Base-by-base conservation (phyloP, 2,113 vertebrate species). In the Cygnus buccinator region DNA sequence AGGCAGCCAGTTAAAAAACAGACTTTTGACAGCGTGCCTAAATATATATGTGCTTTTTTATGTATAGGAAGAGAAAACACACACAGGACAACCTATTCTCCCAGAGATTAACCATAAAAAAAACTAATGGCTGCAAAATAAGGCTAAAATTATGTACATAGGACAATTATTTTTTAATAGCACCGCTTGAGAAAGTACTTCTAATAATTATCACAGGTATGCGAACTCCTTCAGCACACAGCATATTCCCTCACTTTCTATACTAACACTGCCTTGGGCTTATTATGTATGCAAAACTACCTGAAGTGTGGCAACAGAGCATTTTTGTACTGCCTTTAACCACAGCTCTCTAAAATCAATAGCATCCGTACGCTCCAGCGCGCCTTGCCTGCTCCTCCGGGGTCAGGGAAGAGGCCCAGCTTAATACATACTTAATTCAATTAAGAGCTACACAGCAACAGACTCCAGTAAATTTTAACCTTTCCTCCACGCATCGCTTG, bases 351-450 rank as follows among this genome's bases (percentile, higher is more conserved):
- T 73, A 59, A 96, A 96, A 87, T 91, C 80, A 84, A 73, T 84
- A 87, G 44, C 71, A 73, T 77, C 80, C 91, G 26, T 80, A 87
- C 0, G 5, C 77, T 89, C 39, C 81, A 85, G n/a, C 41, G 39
- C 83, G 86, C 55, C 2, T 5, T 68, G 70, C 71, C 55, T 33
- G 21, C 52, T 93, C 74, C 89, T 79, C 55, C 2, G 4, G 73
- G 71, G 94, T 94, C 66, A 59, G 57, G 28, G 73, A 94, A 91
- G 70, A 89, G n/a, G 50, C 31, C 35, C 74, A 33, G 63, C 58
- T 73, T 95, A 93, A 92, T 58, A 76, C 2, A 8, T 55, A 55
- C 37, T 92, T 94, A 96, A 96, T 95, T 97, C 71, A 96, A 92
- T 96, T 93, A 97, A 89, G 59, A 94, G 50, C 74, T 85, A 68